Evolutionary conservation across 2,113 vertebrate species (phyloP).

Genomic region (Microcebus ravelobensis): DNA sequence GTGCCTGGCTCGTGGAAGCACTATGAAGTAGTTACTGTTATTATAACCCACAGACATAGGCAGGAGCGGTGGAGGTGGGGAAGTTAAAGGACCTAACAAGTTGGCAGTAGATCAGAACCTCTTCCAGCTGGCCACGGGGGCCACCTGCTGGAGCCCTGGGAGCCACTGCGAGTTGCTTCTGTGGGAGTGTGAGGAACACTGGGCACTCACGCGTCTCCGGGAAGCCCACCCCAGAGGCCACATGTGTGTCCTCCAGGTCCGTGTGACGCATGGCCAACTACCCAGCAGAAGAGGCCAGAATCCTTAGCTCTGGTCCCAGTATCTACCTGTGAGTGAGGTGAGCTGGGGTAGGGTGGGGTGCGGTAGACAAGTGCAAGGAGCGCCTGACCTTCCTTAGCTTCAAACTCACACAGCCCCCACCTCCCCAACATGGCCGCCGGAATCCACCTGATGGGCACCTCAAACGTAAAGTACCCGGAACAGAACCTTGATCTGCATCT

Average conservation of each 20-base stretch:
- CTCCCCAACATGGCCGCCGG: fast-evolving
- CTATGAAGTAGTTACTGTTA: too few relatives aligned
- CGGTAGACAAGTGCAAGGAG: fast-evolving
- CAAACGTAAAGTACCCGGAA: not conserved
- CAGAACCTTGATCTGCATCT: not conserved
- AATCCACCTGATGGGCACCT: not conserved
- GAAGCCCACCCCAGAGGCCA: not conserved
- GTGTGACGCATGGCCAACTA: not conserved
- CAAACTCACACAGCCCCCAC: not conserved
- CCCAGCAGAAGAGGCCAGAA: not conserved
- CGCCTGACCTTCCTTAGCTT: not conserved
- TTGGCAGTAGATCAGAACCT: too few relatives aligned
- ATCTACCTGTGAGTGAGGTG: not conserved
- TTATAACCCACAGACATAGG: not conserved
- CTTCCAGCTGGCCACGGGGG: not conserved
- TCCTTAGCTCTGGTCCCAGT: too few relatives aligned
- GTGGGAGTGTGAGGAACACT: not conserved
- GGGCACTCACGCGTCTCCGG: fast-evolving
- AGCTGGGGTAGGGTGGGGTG: not conserved
- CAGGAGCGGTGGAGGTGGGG: too few relatives aligned
- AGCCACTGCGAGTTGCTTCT: not conserved
- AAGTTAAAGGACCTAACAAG: not conserved
- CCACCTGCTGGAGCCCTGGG: not conserved
- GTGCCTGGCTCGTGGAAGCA: not conserved
- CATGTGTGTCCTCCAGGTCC: not conserved